Percentiles rank a stretch among this genome's conserved stretches.
Conservation (phyloP, 2,113 vertebrate species). For the Uria lomvia region DNA sequence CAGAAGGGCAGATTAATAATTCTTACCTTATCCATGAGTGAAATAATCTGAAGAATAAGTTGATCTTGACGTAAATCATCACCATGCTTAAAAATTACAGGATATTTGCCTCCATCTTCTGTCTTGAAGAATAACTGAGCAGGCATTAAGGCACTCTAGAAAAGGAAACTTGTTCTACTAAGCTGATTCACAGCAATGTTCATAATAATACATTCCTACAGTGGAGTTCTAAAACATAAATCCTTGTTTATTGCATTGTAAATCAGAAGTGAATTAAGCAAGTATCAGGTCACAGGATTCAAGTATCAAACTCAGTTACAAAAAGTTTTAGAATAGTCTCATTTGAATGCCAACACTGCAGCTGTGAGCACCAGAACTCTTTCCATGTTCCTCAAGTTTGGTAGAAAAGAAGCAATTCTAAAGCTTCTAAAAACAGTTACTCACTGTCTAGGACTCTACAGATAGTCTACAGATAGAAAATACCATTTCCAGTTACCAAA, state of each 20-base stretch:
- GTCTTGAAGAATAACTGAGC: slow-evolving; percentile 97
- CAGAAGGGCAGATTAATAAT: fast-evolving
- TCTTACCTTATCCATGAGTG: slow-evolving; percentile 96
- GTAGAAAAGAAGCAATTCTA: neutral
- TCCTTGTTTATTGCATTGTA: neutral
- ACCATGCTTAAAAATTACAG: slow-evolving; percentile 97
- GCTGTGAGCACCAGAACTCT: neutral
- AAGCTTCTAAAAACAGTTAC: neutral
- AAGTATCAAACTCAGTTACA: neutral
- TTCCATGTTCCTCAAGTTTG: neutral
- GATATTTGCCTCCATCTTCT: slow-evolving; percentile 91
- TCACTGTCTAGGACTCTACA: neutral
- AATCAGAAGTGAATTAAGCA: neutral
- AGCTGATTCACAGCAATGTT: neutral
- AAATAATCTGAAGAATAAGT: slow-evolving; percentile 98
- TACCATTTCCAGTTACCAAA: neutral
- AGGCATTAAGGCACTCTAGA: slow-evolving; percentile 95
- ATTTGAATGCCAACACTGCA: neutral
- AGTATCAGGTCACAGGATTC: neutral
- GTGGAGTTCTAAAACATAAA: neutral
- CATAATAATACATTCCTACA: neutral
- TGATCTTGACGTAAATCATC: slow-evolving; percentile 97
- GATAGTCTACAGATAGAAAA: neutral
- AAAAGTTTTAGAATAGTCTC: neutral
- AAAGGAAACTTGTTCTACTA: neutral